phyloP scores from a whole-genome alignment of 2,888 invertebrate species.

The Drosophila mercatorum region DNA sequence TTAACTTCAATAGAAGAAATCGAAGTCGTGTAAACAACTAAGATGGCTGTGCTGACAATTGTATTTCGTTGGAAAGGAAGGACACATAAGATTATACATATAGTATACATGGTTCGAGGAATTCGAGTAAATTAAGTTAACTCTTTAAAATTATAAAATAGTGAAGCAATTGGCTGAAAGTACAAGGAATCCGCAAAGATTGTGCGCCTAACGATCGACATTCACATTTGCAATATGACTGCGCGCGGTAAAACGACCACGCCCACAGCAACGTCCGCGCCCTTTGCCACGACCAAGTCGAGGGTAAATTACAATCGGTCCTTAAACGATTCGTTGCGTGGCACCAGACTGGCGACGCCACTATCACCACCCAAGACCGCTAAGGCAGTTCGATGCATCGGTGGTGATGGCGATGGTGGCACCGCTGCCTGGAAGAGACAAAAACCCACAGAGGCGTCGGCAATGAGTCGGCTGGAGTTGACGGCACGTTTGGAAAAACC shows the following conservation, averaged over 20 bases:
- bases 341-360: slow-evolving; percentile 42
- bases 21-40: neutral
- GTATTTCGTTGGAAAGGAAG: slow-evolving; percentile 7
- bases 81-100: neutral
- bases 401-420: slow-evolving; percentile 69
- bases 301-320: slow-evolving; percentile 2
- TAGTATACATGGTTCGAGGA: slow-evolving; percentile 5
- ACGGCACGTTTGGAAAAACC: slow-evolving; percentile 45
- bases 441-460: slow-evolving; percentile 7
- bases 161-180: neutral
- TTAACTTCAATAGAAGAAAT: no score
- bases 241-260: slow-evolving; percentile 11
- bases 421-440: slow-evolving; percentile 39
- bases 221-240: slow-evolving; percentile 46
- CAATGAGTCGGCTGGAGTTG: neutral
- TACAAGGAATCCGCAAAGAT: slow-evolving; percentile 30
- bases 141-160: slow-evolving; percentile 20
- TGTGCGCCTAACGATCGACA: slow-evolving; percentile 47
- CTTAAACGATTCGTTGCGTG: slow-evolving; percentile 16
- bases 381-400: slow-evolving; percentile 35
- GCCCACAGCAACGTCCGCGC: neutral
- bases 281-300: neutral
- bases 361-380: slow-evolving; percentile 52
- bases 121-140: slow-evolving; percentile 29
- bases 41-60: neutral